Percentiles rank a stretch among this genome's conserved stretches.
Evolutionary conservation across 2,113 vertebrate genomes (phyloP).

Genomic region (Lagopus leucura): DNA sequence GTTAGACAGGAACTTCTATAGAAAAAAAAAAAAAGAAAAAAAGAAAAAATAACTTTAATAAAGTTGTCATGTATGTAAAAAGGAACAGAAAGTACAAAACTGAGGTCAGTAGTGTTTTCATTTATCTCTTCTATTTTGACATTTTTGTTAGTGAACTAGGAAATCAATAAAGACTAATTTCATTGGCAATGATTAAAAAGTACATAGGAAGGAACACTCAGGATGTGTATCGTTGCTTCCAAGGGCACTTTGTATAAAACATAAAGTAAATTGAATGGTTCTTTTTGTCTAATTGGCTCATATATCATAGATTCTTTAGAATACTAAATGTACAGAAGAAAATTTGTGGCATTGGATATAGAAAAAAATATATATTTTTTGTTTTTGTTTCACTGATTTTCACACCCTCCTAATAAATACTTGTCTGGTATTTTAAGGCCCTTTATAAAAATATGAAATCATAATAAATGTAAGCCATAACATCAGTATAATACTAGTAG

Average conservation of each 20-base stretch:
- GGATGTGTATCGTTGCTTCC: conserved; percentile 38
- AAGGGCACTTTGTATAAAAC: conserved; percentile 65
- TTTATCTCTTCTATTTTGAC: conserved; percentile 67
- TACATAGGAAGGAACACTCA: conserved; percentile 42
- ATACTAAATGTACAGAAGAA: background rate
- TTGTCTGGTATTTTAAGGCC: background rate
- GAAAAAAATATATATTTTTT: background rate
- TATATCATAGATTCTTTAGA: conserved; percentile 28
- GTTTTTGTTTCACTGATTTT: conserved; percentile 32
- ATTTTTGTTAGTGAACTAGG: conserved; percentile 60
- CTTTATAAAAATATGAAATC: conserved; percentile 13
- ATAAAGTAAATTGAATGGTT: conserved; percentile 43
- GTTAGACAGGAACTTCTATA: background rate
- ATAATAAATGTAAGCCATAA: conserved; percentile 23
- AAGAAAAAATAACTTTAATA: background rate
- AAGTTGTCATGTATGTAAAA: conserved; percentile 2
- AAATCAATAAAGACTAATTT: conserved; percentile 72
- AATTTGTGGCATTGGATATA: background rate
- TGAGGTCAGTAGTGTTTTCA: conserved; percentile 52
- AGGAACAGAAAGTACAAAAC: conserved; percentile 49
- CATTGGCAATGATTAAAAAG: conserved; percentile 57
- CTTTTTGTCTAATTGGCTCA: conserved; percentile 50
- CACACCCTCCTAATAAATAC: background rate
- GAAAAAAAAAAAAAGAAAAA: background rate
- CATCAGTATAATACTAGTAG: background rate